Evolutionary conservation across 2,113 vertebrate genomes (phyloP).

Genomic region (Neopipo cinnamomea): DNA sequence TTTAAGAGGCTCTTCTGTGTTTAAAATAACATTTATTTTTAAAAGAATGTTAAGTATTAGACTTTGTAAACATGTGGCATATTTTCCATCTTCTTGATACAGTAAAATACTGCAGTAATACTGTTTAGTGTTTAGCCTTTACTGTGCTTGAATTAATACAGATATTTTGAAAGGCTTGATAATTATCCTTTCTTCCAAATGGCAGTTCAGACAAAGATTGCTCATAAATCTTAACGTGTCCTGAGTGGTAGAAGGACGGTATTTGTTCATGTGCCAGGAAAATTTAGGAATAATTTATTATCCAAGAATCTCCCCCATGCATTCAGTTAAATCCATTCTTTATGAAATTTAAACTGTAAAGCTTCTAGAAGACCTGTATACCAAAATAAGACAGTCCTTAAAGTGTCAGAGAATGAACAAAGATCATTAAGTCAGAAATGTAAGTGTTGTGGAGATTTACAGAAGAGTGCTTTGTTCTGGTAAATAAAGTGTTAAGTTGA

Average conservation of each 20-base stretch:
- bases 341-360: neutral
- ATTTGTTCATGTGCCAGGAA: neutral
- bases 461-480: neutral
- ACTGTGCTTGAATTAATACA: neutral
- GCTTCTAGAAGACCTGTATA: neutral
- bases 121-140: neutral
- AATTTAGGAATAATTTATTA: neutral
- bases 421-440: neutral
- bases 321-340: neutral
- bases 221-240: neutral
- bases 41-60: conserved; percentile 17
- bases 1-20: conserved; percentile 18
- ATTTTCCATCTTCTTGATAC: neutral
- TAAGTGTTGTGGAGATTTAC: neutral
- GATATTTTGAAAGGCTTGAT: neutral
- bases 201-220: neutral
- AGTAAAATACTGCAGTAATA: neutral
- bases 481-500: neutral
- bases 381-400: neutral
- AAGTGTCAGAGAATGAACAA: neutral
- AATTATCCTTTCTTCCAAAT: neutral
- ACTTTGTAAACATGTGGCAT: neutral
- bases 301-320: neutral
- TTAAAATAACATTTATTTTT: conserved; percentile 44
- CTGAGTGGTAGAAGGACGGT: neutral